Conservation (phyloP, 2,888 invertebrate genomes). For the Ormyrus pomaceus region DNA sequence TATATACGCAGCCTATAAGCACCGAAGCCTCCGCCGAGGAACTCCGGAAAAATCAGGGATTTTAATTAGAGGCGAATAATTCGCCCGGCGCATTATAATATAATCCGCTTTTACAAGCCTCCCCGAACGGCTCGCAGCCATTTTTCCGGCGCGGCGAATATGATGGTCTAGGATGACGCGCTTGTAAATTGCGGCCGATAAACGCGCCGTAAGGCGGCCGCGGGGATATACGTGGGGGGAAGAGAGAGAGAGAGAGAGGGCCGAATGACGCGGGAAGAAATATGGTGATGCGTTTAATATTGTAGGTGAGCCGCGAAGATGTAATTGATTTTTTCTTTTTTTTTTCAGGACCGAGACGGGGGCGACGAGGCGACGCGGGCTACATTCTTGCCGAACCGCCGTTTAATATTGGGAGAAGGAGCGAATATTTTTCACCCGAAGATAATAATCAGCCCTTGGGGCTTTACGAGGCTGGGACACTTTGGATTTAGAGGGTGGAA, state of each 20-base stretch:
- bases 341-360: neutral
- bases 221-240: neutral
- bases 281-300: constrained; percentile 50
- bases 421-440: neutral
- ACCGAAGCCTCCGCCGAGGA: too few relatives aligned
- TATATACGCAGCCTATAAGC: too few relatives aligned
- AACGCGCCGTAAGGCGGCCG: constrained; percentile 8
- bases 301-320: constrained; percentile 38
- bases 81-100: too few relatives aligned
- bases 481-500: too few relatives aligned
- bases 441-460: neutral
- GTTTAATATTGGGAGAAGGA: constrained; percentile 30
- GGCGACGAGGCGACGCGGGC: neutral
- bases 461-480: neutral
- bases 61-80: too few relatives aligned
- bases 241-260: constrained; percentile 4
- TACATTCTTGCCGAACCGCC: constrained; percentile 31
- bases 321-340: constrained; percentile 44
- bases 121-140: too few relatives aligned
- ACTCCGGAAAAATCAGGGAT: too few relatives aligned
- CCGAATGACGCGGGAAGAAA: constrained; percentile 42
- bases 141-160: too few relatives aligned
- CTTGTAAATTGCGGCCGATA: neutral
- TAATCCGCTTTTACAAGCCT: too few relatives aligned
- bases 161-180: constrained; percentile 1